Conservation (phyloP, 2,113 vertebrate genomes). For the Oxyruncus cristatus region DNA sequence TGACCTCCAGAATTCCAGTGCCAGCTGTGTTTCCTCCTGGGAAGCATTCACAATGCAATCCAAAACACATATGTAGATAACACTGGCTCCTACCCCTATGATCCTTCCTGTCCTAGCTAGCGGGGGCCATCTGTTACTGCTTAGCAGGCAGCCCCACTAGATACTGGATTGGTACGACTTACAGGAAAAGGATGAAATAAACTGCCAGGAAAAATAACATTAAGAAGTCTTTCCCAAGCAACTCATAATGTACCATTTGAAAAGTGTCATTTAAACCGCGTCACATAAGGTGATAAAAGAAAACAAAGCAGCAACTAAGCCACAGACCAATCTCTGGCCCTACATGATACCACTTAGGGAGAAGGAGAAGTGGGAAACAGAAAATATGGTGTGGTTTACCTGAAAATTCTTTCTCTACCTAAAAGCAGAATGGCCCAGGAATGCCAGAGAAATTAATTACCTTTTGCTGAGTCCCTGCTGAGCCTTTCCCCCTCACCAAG, state of each 20-base stretch:
- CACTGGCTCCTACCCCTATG: neutral
- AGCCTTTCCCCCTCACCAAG: neutral
- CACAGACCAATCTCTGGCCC: neutral
- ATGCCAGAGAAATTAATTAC: neutral
- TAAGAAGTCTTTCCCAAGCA: neutral
- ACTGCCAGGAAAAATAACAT: neutral
- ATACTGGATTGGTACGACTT: neutral
- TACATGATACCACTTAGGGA: neutral
- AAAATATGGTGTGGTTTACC: neutral
- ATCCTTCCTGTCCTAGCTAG: neutral
- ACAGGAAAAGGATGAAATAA: neutral
- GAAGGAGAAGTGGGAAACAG: neutral
- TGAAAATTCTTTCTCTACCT: neutral
- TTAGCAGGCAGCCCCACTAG: constrained; percentile 8
- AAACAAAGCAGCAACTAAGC: neutral
- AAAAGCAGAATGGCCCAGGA: neutral
- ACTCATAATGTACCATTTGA: neutral
- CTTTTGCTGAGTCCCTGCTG: neutral
- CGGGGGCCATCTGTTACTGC: constrained; percentile 8
- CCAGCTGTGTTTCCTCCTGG: neutral
- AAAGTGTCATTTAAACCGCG: neutral
- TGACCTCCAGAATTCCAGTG: neutral
- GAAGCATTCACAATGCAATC: neutral
- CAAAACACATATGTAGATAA: neutral
- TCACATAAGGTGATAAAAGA: neutral